Percentiles rank a stretch among this genome's conserved stretches.
Conservation (phyloP, 2,797 vertebrate species). For the Lateolabrax maculatus region DNA sequence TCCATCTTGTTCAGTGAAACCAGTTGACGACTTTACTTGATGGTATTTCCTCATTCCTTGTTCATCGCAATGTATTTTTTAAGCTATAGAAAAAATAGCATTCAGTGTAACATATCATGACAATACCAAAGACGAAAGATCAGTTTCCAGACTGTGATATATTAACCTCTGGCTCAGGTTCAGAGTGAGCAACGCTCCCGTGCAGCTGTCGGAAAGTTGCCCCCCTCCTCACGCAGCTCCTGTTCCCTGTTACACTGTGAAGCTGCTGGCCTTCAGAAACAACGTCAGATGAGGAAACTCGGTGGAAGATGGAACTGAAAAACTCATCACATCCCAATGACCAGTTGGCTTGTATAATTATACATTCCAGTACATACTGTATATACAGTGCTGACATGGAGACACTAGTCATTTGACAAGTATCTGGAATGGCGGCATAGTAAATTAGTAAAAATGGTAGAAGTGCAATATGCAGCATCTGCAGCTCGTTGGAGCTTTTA, state of each 20-base stretch:
- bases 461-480: too few relatives aligned
- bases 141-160: constrained; percentile 13
- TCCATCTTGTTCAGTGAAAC: neutral
- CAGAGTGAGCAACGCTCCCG: neutral
- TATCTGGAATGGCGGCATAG: neutral
- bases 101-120: neutral
- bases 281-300: neutral
- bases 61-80: neutral
- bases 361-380: neutral
- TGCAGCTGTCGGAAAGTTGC: constrained; percentile 58
- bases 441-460: neutral
- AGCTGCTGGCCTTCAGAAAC: constrained; percentile 18
- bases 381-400: neutral
- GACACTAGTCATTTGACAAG: constrained; percentile 13
- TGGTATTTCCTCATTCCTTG: neutral
- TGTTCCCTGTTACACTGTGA: constrained; percentile 15
- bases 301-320: constrained; percentile 16
- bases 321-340: constrained; percentile 8
- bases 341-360: constrained; percentile 5
- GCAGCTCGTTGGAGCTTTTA: neutral
- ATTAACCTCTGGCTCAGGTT: constrained; percentile 36
- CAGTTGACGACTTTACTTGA: neutral
- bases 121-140: neutral
- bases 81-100: neutral
- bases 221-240: neutral